Evolutionary conservation across 2,797 vertebrate species (phyloP).

Genomic region (Gastrophryne carolinensis): DNA sequence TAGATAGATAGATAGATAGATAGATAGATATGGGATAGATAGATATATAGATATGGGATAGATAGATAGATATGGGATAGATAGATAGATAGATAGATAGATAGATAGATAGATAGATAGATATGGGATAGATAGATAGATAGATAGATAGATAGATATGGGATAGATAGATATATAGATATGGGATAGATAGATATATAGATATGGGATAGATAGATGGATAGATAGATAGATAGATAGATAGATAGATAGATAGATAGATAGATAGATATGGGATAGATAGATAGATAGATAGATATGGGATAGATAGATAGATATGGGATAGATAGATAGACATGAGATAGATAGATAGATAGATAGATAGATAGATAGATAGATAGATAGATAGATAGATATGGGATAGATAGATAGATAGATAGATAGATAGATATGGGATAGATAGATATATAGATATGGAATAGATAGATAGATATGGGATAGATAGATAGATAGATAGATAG

Average conservation of each 20-base stretch:
- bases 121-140: neutral
- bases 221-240: neutral
- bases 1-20: neutral
- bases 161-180: too few relatives aligned
- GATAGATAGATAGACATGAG: too few relatives aligned
- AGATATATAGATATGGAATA: neutral
- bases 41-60: too few relatives aligned
- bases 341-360: neutral
- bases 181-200: neutral
- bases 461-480: too few relatives aligned
- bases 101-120: neutral
- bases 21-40: neutral
- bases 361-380: neutral
- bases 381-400: neutral
- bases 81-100: neutral
- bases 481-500: too few relatives aligned
- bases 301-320: too few relatives aligned
- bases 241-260: too few relatives aligned
- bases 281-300: too few relatives aligned
- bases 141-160: neutral
- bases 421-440: neutral
- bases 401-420: neutral
- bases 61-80: too few relatives aligned
- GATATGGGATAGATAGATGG: too few relatives aligned
- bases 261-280: too few relatives aligned